Evolutionary conservation across 2,113 vertebrate genomes (phyloP).

Genomic region (Serilophus lunatus): DNA sequence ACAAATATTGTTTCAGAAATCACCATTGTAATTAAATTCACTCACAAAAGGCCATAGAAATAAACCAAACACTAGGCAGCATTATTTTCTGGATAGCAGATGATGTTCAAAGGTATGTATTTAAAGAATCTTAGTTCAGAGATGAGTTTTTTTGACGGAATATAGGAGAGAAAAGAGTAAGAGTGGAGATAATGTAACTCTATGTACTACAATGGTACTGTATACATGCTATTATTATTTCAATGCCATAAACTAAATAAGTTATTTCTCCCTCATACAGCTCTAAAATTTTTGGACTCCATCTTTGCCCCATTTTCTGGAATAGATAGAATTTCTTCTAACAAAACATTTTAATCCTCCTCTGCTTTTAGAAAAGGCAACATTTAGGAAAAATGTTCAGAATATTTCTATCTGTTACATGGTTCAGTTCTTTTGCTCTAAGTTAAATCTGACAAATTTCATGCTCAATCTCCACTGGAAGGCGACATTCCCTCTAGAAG

Average conservation of each 20-base stretch:
- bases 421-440: background rate
- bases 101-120: background rate
- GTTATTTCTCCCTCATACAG: background rate
- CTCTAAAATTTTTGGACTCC: background rate
- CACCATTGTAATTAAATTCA: background rate
- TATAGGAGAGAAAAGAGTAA: background rate
- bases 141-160: slow-evolving; percentile 3
- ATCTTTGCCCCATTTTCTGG: background rate
- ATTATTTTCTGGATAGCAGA: background rate
- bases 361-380: background rate
- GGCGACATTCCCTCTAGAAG: background rate
- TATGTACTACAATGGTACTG: background rate
- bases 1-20: slow-evolving; percentile 2
- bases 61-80: background rate
- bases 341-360: slow-evolving; percentile 15
- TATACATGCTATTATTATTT: slow-evolving; percentile 7
- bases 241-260: background rate
- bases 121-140: slow-evolving; percentile 1
- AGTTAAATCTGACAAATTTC: background rate
- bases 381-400: slow-evolving; percentile 13
- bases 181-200: background rate
- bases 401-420: background rate
- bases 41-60: background rate
- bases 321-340: background rate
- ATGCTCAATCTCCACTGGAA: background rate